Evolutionary conservation across 2,797 vertebrate genomes (phyloP).

Genomic region (Paratrypauchen microcephalus): DNA sequence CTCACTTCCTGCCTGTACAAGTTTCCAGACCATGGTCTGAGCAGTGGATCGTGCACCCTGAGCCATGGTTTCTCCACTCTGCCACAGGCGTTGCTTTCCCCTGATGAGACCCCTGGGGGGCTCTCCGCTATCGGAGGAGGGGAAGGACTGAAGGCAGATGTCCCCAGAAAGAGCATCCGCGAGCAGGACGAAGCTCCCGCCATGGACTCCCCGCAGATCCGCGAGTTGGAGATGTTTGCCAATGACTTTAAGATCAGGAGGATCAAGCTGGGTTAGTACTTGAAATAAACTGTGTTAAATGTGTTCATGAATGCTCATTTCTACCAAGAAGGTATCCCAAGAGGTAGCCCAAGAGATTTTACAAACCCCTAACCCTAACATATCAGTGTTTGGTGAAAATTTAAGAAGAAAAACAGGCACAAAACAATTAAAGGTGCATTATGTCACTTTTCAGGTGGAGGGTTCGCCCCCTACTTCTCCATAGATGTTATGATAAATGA

Average conservation of each 20-base stretch:
- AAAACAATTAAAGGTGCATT: no score
- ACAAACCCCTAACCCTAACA: no score
- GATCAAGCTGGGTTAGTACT: conserved; percentile 88
- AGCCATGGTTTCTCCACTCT: conserved; percentile 86
- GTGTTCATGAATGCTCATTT: neutral
- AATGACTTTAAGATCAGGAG: conserved; percentile 96
- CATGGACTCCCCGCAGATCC: conserved; percentile 96
- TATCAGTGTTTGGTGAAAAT: no score
- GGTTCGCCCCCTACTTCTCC: no score
- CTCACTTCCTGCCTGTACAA: conserved; percentile 94
- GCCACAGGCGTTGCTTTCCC: conserved; percentile 84
- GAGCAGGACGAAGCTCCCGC: conserved; percentile 85
- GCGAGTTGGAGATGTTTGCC: conserved; percentile 96
- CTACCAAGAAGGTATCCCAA: neutral
- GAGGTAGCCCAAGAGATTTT: no score
- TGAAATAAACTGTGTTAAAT: neutral
- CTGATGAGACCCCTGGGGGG: conserved; percentile 78
- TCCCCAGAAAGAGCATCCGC: conserved; percentile 85
- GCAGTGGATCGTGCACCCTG: conserved; percentile 83
- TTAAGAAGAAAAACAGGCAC: no score
- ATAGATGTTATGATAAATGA: no score
- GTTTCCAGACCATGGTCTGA: conserved; percentile 89
- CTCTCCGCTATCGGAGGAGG: conserved; percentile 36
- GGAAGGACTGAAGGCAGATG: conserved; percentile 86
- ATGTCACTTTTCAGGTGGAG: no score